A percentile compares a stretch with the other conserved stretches of the same genome.
Conservation (phyloP, 1,140 invertebrate genomes). For the Agraylea sexmaculata region DNA sequence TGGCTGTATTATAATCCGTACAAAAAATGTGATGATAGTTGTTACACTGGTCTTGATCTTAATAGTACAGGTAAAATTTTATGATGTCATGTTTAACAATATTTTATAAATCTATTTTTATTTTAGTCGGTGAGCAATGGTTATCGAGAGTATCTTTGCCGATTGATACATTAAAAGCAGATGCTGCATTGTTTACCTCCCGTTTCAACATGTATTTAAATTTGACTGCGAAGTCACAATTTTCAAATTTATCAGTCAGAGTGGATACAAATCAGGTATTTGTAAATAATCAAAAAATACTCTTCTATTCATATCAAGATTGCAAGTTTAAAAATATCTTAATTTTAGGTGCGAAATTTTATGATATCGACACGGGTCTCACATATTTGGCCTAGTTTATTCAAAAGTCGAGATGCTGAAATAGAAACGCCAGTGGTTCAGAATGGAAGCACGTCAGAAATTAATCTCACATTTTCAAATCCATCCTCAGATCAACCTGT, state of each 20-base stretch:
- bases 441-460: conserved; percentile 63
- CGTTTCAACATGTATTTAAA: conserved; percentile 46
- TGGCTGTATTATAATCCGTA: conserved; percentile 24
- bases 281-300: conserved; percentile 23
- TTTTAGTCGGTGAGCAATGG: conserved; percentile 53
- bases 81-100: too few species aligned
- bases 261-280: conserved; percentile 66
- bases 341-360: conserved; percentile 30
- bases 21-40: conserved; percentile 23
- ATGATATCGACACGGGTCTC: conserved; percentile 58
- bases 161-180: conserved; percentile 46
- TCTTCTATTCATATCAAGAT: too few species aligned
- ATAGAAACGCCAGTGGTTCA: conserved; percentile 59
- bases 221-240: conserved; percentile 34
- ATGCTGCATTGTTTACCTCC: conserved; percentile 46
- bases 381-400: conserved; percentile 59
- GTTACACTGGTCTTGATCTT: conserved; percentile 29
- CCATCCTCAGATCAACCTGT: conserved; percentile 44
- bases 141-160: conserved; percentile 55
- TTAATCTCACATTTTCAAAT: conserved; percentile 48
- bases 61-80: conserved; percentile 23
- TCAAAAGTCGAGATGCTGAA: conserved; percentile 28
- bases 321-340: too few species aligned
- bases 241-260: conserved; percentile 60
- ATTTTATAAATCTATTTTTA: conserved; percentile 6